These are phyloP conservation scores for Himantopus leucocephalus DNA, from an alignment of 2,113 vertebrate genomes.

Conservation along the genomic window DNA sequence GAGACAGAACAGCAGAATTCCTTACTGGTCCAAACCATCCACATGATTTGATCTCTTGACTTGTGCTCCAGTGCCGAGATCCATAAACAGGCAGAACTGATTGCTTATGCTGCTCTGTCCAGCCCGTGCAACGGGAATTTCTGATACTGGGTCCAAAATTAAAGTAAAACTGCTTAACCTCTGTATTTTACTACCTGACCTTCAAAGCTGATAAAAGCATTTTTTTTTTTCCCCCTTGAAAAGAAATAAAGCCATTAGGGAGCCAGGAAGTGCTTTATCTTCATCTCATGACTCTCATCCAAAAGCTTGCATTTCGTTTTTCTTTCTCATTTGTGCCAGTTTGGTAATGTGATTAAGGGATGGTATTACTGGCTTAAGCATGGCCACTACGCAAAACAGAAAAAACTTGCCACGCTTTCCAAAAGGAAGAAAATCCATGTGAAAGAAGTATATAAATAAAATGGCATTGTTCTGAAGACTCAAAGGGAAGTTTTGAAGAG, in stretches of 20 bases:
- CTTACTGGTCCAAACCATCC: not conserved
- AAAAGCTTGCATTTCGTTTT: not conserved
- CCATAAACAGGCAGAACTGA: not conserved
- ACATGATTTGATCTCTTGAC: not conserved
- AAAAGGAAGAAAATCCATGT: not conserved
- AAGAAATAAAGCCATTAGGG: not conserved
- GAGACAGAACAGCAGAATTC: not conserved
- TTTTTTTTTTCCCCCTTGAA: not conserved
- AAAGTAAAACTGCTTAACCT: slow-evolving; percentile 38
- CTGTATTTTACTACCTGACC: slow-evolving; percentile 14
- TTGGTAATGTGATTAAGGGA: not conserved
- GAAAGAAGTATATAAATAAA: not conserved
- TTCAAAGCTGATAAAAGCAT: slow-evolving; percentile 44
- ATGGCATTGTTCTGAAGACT: not conserved
- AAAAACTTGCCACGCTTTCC: not conserved
- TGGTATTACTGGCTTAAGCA: not conserved
- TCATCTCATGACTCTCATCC: slow-evolving; percentile 15
- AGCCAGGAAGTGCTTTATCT: slow-evolving; percentile 41
- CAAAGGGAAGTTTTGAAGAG: not conserved
- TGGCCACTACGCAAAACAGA: not conserved
- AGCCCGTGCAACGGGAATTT: not conserved
- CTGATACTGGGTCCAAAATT: not conserved
- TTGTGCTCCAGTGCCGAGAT: not conserved
- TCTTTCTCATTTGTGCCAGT: not conserved
- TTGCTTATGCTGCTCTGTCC: not conserved